phyloP scores from a whole-genome alignment of 2,888 invertebrate genomes.

The Plusia festucae region DNA sequence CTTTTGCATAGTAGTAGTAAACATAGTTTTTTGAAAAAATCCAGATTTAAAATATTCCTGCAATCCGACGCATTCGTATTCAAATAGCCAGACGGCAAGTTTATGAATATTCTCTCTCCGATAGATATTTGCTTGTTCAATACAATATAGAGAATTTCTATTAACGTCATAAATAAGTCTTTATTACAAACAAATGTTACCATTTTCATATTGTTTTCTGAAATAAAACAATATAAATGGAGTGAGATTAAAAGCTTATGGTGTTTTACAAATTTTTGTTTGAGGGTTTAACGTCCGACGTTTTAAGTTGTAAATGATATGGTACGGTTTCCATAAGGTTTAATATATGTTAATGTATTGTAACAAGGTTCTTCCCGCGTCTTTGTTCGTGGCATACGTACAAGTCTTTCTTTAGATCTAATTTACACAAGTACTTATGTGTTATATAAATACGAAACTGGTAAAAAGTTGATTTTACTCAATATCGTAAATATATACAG shows the following conservation, averaged over 20 bases:
- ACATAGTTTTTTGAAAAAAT: no score
- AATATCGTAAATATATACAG: no score
- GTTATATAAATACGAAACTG: no score
- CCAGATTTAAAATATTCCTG: background rate
- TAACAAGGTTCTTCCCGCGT: background rate
- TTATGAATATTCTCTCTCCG: constrained; percentile 15
- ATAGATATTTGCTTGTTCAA: constrained; percentile 1
- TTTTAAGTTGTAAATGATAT: constrained; percentile 13
- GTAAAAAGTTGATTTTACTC: no score
- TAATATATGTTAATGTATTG: background rate
- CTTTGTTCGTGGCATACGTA: no score
- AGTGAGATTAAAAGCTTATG: constrained; percentile 38
- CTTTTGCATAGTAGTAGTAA: background rate
- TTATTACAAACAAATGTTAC: constrained; percentile 27
- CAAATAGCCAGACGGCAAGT: constrained; percentile 9
- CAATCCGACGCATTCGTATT: constrained; percentile 16
- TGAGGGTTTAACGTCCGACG: constrained; percentile 4
- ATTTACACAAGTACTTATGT: no score
- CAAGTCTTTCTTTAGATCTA: no score
- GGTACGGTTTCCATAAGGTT: background rate
- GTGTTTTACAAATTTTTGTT: constrained; percentile 16
- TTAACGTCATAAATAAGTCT: constrained; percentile 19
- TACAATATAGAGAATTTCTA: constrained; percentile 9
- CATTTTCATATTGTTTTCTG: constrained; percentile 45
- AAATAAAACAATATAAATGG: constrained; percentile 46